Percentiles rank a stretch among this genome's conserved stretches.
phyloP scores from a whole-genome alignment of 2,797 vertebrate species.

The Hemibagrus guttatus region DNA sequence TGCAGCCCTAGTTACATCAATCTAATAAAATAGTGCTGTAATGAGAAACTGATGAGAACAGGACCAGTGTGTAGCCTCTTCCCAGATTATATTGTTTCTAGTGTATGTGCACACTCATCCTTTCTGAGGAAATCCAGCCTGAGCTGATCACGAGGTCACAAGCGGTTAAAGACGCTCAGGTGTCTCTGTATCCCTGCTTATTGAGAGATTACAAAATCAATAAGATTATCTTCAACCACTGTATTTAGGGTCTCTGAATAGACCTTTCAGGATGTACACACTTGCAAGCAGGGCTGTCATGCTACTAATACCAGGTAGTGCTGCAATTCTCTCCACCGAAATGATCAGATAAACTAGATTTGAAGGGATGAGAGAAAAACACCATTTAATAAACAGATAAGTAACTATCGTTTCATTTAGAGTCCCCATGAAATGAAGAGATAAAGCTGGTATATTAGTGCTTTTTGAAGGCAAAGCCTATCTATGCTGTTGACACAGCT shows the following conservation, averaged over 20 bases:
- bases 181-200: not conserved
- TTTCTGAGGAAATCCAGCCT: conserved; percentile 33
- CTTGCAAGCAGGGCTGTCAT: not conserved
- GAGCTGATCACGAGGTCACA: not conserved
- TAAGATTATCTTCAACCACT: not conserved
- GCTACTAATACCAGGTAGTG: not conserved
- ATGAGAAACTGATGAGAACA: conserved; percentile 42
- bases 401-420: not conserved
- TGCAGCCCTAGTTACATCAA: conserved; percentile 37
- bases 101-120: conserved; percentile 19
- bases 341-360: not conserved
- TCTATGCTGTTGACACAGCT: not conserved
- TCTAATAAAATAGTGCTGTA: conserved; percentile 53
- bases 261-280: not conserved
- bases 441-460: not conserved
- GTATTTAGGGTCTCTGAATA: not conserved
- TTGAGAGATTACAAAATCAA: no score
- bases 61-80: conserved; percentile 37
- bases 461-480: not conserved
- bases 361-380: not conserved
- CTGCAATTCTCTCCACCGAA: not conserved
- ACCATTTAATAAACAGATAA: not conserved
- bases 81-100: conserved; percentile 36
- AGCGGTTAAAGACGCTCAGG: not conserved
- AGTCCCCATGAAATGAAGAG: not conserved